A percentile compares a stretch with the other conserved stretches of the same genome.
Conservation (phyloP, 2,888 invertebrate species). For the Eugnorisma glareosa region DNA sequence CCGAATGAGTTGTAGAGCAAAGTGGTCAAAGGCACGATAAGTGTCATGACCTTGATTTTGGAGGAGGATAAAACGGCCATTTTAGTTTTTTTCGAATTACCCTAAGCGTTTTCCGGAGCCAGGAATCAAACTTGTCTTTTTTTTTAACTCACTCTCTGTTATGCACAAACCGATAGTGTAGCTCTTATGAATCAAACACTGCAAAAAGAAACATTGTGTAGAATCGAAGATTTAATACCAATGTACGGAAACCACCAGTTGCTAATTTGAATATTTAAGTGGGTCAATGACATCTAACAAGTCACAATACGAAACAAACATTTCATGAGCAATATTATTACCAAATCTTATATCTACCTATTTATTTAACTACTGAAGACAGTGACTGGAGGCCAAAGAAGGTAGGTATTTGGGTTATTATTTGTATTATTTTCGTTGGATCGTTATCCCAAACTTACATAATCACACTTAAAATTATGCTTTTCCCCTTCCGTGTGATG, state of each 20-base stretch:
- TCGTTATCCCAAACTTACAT: not conserved
- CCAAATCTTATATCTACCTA: conserved; percentile 12
- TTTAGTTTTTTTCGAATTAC: not conserved
- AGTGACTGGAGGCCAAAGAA: not conserved
- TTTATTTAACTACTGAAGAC: not conserved
- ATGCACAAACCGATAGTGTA: not conserved
- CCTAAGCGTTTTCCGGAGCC: not conserved
- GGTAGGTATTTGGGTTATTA: not conserved
- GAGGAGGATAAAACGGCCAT: not conserved
- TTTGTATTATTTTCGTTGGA: not conserved
- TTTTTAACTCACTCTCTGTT: not conserved
- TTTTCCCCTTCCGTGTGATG: not conserved
- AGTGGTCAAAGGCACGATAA: not conserved
- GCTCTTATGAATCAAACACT: not conserved
- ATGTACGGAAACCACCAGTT: conserved; percentile 24
- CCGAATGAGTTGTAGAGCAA: not conserved
- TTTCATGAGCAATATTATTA: conserved; percentile 32
- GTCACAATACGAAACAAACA: conserved; percentile 25
- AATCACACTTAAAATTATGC: not conserved
- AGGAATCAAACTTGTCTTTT: not conserved
- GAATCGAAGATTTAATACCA: conserved; percentile 11
- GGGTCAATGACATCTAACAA: conserved; percentile 57
- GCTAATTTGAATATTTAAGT: conserved; percentile 52
- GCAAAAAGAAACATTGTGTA: not conserved
- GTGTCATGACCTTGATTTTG: not conserved